Evolutionary conservation across 2,797 vertebrate species (phyloP), one percentile per base, ranked within the genome.

Genomic region (Mormyrus proboscirostris): DNA sequence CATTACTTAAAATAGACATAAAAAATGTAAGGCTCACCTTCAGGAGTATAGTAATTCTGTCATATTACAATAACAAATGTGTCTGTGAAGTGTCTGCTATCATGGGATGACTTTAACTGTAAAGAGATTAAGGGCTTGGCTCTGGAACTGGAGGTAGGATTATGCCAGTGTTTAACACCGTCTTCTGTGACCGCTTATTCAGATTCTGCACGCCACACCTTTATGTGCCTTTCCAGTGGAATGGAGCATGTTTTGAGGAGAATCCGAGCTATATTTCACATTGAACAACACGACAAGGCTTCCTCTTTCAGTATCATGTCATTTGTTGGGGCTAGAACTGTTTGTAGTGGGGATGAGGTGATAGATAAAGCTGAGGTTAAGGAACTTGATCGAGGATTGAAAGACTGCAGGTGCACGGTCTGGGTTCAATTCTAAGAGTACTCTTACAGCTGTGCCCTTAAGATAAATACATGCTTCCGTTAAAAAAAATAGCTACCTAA

Each of bases 111-210:
- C 90, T 95, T 94, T 90, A 93, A 90, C 92, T 93, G 90, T 94
- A 93, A 94, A 93, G 94, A 96, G 94, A 94, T 95, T 95, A 96
- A 92, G 93, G 91, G 93, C 92, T 91, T 91, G 92, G 91, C 91
- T 90, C 90, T 94, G 93, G 95, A 93, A 94, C 92, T 89, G 93
- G 86, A 93, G 47, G 90, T 90, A 90, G 94, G 95, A 95, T 95
- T 95, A 94, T 88, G 91, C 83, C 62, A 65, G 14, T 88, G 90
- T 92, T 94, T 90, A 95, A 95, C 93, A 91, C 93, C 90, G 91
- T 93, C 92, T 89, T 90, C 90, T 94, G 91, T 91, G 91, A 91
- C 92, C 90, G 90, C 87, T 90, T 88, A 91, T 92, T 90, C 90
- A 90, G 86, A 91, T 92, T 90, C 69, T 47, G n/a, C 44, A 87